phyloP scores from a whole-genome alignment of 2,113 vertebrate species.

The Callaeas wilsoni region DNA sequence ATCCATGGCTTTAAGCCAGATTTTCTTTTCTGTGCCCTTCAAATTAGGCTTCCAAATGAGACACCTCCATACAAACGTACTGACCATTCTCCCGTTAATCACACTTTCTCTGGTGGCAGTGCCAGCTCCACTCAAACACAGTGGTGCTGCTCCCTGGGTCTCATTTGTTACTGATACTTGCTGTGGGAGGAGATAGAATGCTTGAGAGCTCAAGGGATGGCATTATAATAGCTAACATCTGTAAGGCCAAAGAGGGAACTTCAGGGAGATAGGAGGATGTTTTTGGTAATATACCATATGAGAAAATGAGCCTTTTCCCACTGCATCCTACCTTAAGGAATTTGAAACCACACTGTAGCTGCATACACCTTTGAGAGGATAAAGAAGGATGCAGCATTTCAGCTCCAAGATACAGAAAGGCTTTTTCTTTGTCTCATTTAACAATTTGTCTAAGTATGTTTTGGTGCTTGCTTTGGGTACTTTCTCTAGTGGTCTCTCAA shows the following conservation, averaged over 20 bases:
- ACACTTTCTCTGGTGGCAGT: neutral
- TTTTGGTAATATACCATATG: neutral
- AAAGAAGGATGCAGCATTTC: neutral
- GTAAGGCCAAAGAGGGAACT: neutral
- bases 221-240: neutral
- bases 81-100: neutral
- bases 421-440: conserved; percentile 1
- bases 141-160: neutral
- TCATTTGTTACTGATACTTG: neutral
- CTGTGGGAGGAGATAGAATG: neutral
- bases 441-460: neutral
- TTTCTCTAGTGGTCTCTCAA: neutral
- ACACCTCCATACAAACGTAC: neutral
- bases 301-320: neutral
- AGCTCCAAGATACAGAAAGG: neutral
- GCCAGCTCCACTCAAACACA: neutral
- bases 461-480: neutral
- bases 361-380: neutral
- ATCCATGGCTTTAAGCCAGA: neutral
- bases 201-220: neutral
- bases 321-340: neutral
- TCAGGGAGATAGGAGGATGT: neutral
- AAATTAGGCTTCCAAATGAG: neutral
- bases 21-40: neutral
- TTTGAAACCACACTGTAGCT: neutral